A percentile compares a stretch with the other conserved stretches of the same genome.
Evolutionary conservation across 2,797 vertebrate species (phyloP).

Genomic region (Xenops minutus): DNA sequence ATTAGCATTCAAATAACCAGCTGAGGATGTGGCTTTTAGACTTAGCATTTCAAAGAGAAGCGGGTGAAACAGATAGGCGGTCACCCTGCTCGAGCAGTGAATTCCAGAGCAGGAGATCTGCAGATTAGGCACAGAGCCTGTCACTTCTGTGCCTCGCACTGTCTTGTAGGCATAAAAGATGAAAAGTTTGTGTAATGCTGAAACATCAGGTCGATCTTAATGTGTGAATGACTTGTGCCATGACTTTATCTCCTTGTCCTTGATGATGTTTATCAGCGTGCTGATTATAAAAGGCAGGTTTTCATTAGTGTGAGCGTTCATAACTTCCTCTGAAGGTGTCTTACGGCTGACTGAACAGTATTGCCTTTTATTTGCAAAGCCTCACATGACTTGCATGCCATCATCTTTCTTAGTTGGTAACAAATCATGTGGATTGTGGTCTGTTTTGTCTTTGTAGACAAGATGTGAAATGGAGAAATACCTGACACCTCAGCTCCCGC

Average conservation of each 20-base stretch:
- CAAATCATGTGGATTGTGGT: conserved; percentile 17
- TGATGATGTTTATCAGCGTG: background rate
- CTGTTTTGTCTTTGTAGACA: conserved; percentile 75
- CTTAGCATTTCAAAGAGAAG: conserved; percentile 61
- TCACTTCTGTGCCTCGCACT: background rate
- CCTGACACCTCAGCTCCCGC: conserved; percentile 80
- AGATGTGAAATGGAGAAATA: conserved; percentile 94
- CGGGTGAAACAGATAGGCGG: conserved; percentile 12
- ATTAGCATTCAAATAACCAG: background rate
- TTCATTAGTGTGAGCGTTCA: background rate
- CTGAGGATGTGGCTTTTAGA: conserved; percentile 51
- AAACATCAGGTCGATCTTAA: background rate
- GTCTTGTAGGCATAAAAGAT: conserved; percentile 23
- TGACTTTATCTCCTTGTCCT: background rate
- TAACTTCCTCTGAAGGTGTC: background rate
- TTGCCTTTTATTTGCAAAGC: conserved; percentile 3
- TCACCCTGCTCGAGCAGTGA: background rate
- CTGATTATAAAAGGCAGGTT: background rate
- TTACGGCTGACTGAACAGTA: background rate
- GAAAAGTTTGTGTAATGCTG: background rate
- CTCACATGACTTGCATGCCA: background rate
- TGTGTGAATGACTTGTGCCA: background rate
- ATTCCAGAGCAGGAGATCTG: conserved; percentile 55
- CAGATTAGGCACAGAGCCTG: conserved; percentile 18
- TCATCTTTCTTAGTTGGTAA: background rate